Evolutionary conservation across 2,888 invertebrate genomes (phyloP).

Genomic region (Aquatica leii): DNA sequence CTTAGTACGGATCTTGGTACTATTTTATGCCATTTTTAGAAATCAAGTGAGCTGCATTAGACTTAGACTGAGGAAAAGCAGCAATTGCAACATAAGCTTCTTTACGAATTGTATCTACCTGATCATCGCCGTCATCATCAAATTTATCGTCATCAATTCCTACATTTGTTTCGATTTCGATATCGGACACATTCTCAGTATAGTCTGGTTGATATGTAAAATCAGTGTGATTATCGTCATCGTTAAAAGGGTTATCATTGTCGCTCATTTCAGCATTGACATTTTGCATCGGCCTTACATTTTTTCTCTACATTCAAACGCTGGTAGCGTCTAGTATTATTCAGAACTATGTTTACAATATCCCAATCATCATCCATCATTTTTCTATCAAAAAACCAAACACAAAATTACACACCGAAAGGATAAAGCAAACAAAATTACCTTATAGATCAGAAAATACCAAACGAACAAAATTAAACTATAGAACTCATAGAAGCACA

Average conservation of each 20-base stretch:
- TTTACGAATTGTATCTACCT: not conserved
- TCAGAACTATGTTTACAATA: not conserved
- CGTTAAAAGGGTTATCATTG: not conserved
- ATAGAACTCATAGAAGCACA: not conserved
- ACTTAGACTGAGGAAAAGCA: not conserved
- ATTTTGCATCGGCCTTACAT: not conserved
- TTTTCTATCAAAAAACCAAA: no score
- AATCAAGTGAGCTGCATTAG: not conserved
- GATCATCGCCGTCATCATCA: not conserved
- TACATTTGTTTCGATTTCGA: not conserved
- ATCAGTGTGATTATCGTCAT: not conserved
- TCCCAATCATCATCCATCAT: not conserved
- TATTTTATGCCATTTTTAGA: not conserved
- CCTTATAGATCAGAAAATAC: not conserved
- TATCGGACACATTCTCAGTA: not conserved
- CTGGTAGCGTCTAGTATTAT: not conserved
- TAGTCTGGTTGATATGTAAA: not conserved
- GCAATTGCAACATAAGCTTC: not conserved
- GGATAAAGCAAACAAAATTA: not conserved
- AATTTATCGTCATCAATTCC: not conserved
- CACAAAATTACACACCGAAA: no score
- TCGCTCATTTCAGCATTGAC: slow-evolving; percentile 4
- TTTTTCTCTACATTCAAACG: not conserved
- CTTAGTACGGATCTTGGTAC: not conserved
- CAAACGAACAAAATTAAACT: not conserved